Evolutionary conservation across 1,140 invertebrate genomes (phyloP), one percentile per base, ranked within the genome.

Genomic region (Calephelis nemesis): DNA sequence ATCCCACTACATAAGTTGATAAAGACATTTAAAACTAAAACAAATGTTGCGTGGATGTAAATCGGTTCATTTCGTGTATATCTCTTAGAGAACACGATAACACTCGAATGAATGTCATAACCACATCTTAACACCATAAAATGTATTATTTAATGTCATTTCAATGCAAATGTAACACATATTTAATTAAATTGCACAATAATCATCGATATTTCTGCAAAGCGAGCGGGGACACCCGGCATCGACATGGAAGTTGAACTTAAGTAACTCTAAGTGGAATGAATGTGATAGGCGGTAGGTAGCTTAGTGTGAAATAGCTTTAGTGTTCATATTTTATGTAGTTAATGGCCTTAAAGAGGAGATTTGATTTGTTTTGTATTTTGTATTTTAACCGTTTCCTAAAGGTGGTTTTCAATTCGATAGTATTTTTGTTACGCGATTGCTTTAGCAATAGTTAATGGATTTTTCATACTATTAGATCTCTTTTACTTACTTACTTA

Each of bases 151-250:
- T 58, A 11, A 58, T 12, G 15, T 58, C 54, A 15, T 58, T 30
- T 12, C 9, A 30, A 58, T 58, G 54, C 54, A 58, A 58, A 58
- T 58, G 54, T 58, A 58, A 58, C 54, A 58, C 54, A 58, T 58
- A 58, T 58, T 58, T 58, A 58, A 58, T 58, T 58, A 58, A 58
- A 58, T 58, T 58, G 54, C 54, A 58, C 54, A 58, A 58, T 58
- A 58, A 58, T 58, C 54, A 39, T 30, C 8, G 10, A 58, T 39
- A 58, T 58, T 58, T 58, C 15, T 12, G 54, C 19, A 58, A 54
- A 54, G 50, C 50, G 11, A 58, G 5, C 54, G 10, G 54, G 30
- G 11, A 58, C 54, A 10, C 10, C 30, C 19, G 19, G 6, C 10
- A 30, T 10, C 4, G 8, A 58, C 54, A 7, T 58, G 54, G 12